Conservation (phyloP, 2,797 vertebrate genomes). For the Peromyscus attwateri region DNA sequence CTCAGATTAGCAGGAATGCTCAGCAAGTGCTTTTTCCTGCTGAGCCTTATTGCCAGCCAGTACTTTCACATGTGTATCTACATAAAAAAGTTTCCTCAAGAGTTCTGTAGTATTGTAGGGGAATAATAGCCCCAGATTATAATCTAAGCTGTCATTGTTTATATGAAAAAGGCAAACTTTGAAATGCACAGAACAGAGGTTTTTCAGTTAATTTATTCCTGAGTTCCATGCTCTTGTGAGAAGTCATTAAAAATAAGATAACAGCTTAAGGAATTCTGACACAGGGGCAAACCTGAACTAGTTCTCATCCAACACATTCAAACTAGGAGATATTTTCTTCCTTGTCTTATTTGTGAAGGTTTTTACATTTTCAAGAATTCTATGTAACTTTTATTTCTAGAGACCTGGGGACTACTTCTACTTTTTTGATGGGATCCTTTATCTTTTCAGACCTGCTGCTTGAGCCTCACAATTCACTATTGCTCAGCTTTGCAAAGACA, state of each 20-base stretch:
- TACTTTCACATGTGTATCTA: slow-evolving; percentile 5
- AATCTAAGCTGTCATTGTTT: slow-evolving; percentile 12
- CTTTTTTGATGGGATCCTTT: neutral
- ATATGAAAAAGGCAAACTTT: neutral
- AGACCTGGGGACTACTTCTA: neutral
- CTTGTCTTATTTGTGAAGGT: slow-evolving; percentile 16
- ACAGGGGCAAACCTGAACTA: neutral
- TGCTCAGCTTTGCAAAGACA: slow-evolving; percentile 32
- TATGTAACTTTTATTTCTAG: slow-evolving; percentile 50
- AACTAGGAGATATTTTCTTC: neutral
- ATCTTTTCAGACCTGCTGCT: neutral
- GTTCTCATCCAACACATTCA: slow-evolving; percentile 26
- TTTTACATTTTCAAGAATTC: neutral
- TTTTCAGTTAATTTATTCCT: slow-evolving; percentile 2
- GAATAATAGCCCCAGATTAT: slow-evolving; percentile 9
- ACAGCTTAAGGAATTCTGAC: neutral
- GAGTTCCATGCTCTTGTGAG: slow-evolving; percentile 40
- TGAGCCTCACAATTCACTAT: neutral
- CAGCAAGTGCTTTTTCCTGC: neutral
- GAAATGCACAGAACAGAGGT: neutral
- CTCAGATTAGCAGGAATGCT: neutral
- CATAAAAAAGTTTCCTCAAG: neutral
- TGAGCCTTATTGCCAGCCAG: neutral
- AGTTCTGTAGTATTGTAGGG: neutral
- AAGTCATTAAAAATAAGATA: slow-evolving; percentile 48